Evolutionary conservation across 2,113 vertebrate species (phyloP).

Genomic region (Sus scrofa): DNA sequence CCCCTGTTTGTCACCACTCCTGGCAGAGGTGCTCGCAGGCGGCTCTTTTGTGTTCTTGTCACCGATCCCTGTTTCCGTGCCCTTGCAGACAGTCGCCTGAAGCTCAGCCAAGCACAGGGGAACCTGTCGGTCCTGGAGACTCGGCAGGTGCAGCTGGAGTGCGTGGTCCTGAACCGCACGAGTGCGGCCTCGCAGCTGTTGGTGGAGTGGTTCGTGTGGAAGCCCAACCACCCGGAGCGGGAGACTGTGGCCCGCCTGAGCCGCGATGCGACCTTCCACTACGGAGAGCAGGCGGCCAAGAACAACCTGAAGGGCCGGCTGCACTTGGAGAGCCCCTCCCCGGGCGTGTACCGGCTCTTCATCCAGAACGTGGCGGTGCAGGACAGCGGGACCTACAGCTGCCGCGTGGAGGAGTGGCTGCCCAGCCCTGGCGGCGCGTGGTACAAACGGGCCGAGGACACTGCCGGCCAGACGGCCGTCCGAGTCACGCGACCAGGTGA

Average conservation of each 20-base stretch:
- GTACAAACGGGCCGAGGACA: slow-evolving; percentile 94
- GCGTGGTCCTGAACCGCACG: slow-evolving; percentile 92
- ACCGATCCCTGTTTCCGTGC: fast-evolving
- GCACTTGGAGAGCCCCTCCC: slow-evolving; percentile 91
- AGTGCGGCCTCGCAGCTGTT: slow-evolving; percentile 92
- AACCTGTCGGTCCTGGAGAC: slow-evolving; percentile 94
- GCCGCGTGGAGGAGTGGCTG: slow-evolving; percentile 94
- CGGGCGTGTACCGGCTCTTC: slow-evolving; percentile 91
- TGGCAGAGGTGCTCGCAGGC: fast-evolving
- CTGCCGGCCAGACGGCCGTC: slow-evolving; percentile 91
- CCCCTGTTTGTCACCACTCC: fast-evolving
- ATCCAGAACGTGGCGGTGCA: slow-evolving; percentile 91
- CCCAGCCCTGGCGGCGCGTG: slow-evolving; percentile 92
- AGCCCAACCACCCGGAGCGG: slow-evolving; percentile 88
- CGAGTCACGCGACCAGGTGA: slow-evolving; percentile 93
- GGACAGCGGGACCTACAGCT: slow-evolving; percentile 92
- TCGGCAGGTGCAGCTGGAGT: slow-evolving; percentile 94
- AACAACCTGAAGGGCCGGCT: slow-evolving; percentile 91
- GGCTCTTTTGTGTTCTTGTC: fast-evolving
- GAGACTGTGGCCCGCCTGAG: slow-evolving; percentile 91
- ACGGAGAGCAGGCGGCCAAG: slow-evolving; percentile 86
- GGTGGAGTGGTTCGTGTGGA: slow-evolving; percentile 94
- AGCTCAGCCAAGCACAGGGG: slow-evolving; percentile 93
- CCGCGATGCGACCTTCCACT: slow-evolving; percentile 87
- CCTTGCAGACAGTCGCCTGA: slow-evolving; percentile 92